phyloP scores from a whole-genome alignment of 2,888 invertebrate genomes.

The Chelonus formosanus region DNA sequence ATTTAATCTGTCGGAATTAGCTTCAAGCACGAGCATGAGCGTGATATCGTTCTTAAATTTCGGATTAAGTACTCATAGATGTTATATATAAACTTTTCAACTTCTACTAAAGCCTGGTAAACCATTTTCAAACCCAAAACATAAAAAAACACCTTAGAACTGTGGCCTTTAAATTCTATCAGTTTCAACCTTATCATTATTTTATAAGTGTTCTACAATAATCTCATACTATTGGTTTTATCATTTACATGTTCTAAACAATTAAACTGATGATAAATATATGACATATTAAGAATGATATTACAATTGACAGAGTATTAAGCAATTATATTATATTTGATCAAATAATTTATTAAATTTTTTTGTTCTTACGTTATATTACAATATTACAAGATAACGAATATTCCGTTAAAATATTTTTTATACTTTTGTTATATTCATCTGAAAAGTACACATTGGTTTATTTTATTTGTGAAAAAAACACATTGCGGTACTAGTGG shows the following conservation, averaged over 20 bases:
- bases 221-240: too few relatives aligned
- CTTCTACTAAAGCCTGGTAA: conserved; percentile 24
- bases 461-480: conserved; percentile 47
- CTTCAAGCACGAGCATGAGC: conserved; percentile 55
- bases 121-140: too few relatives aligned
- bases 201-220: too few relatives aligned
- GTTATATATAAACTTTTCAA: conserved; percentile 37
- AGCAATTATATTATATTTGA: conserved; percentile 43
- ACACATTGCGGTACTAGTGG: conserved; percentile 49
- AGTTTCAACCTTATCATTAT: too few relatives aligned
- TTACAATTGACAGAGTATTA: background rate
- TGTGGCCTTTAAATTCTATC: too few relatives aligned
- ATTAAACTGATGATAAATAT: background rate
- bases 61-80: conserved; percentile 50
- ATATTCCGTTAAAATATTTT: conserved; percentile 18
- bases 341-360: conserved; percentile 57
- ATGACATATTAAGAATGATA: background rate
- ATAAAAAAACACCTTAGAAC: too few relatives aligned
- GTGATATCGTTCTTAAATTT: conserved; percentile 58
- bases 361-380: conserved; percentile 50
- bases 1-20: conserved; percentile 53
- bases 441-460: conserved; percentile 43
- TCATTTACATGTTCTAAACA: too few relatives aligned
- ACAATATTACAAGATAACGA: conserved; percentile 51
- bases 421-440: conserved; percentile 29